Conservation (phyloP, 2,888 invertebrate species). For the Acanthococcus lagerstroemiae region DNA sequence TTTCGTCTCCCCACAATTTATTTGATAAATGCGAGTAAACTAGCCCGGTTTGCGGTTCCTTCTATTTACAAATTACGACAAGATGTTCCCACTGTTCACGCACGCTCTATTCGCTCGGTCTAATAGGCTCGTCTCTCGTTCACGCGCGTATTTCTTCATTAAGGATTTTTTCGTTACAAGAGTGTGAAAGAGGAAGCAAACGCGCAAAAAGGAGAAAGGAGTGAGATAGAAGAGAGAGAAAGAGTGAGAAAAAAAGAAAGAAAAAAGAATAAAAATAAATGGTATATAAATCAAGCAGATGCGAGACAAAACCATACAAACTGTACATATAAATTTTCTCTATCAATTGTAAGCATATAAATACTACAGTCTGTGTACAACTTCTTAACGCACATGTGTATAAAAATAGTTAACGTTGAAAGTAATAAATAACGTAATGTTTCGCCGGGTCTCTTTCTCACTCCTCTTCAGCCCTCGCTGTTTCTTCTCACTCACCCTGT, state of each 20-base stretch:
- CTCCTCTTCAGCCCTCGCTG: conserved; percentile 1
- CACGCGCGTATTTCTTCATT: no score
- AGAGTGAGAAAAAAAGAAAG: conserved; percentile 16
- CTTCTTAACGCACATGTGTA: conserved; percentile 31
- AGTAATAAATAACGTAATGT: conserved; percentile 30
- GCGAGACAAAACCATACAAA: conserved; percentile 31
- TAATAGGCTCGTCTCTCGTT: no score
- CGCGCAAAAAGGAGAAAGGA: background rate
- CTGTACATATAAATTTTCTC: conserved; percentile 29
- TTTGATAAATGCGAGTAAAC: no score
- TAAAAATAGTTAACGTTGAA: conserved; percentile 26
- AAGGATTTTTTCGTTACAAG: no score
- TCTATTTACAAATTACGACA: no score
- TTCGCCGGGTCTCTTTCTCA: conserved; percentile 12
- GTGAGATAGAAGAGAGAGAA: background rate
- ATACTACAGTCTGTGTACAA: conserved; percentile 28
- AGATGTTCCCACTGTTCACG: no score
- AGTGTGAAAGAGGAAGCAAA: background rate
- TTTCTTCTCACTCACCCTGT: background rate
- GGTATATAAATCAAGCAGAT: conserved; percentile 30
- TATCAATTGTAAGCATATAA: conserved; percentile 31
- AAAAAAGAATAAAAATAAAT: conserved; percentile 28
- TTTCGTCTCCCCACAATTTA: no score
- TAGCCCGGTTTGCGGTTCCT: no score
- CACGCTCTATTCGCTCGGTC: no score